Base-by-base conservation (phyloP, 1,140 invertebrate species). In the Planococcus citri region DNA sequence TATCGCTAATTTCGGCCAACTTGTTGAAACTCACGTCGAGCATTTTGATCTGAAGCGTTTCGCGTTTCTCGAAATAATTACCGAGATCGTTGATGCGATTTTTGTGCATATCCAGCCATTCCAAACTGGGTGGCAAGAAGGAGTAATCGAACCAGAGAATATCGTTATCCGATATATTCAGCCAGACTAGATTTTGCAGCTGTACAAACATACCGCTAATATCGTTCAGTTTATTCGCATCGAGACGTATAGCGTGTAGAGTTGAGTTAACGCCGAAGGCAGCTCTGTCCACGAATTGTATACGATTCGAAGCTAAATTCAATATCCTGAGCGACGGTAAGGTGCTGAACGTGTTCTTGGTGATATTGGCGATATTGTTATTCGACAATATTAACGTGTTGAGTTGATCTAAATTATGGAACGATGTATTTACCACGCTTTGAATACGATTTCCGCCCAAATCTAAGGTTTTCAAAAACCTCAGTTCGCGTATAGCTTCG, bases 141-240 rank as follows among this genome's bases (percentile, higher is more conserved):
- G 88, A 85, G 78, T 94, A 95, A 79, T 95, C 92, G 80, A 96
- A 95, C 86, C 88, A 88, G 74, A 90, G 84, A 73, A 96, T 82
- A 75, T 87, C 86, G 81, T 96, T 96, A 80, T 93, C 90, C 27
- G 91, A 94, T 71, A 95, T 88, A 80, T 95, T 96, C 27, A 96
- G 79, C 91, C 91, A 94, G 73, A 92, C 80, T 61, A 96, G 80
- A 73, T 86, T 87, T 0, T 88, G 84, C 75, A 94, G 86, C 74
- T 92, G 88, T 72, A 85, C 85, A 77, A 95, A 94, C 27, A 93
- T 81, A 4, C 89, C 90, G 76, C 87, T 89, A 69, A 95, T 91
- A 75, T 94, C 90, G 14, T 84, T 86, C 24, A 95, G 79, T 72
- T 86, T 83, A 79, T 96, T 96, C 21, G 87, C 87, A 78, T 95